phyloP scores from a whole-genome alignment of 2,113 vertebrate species.

The Cervus canadensis region DNA sequence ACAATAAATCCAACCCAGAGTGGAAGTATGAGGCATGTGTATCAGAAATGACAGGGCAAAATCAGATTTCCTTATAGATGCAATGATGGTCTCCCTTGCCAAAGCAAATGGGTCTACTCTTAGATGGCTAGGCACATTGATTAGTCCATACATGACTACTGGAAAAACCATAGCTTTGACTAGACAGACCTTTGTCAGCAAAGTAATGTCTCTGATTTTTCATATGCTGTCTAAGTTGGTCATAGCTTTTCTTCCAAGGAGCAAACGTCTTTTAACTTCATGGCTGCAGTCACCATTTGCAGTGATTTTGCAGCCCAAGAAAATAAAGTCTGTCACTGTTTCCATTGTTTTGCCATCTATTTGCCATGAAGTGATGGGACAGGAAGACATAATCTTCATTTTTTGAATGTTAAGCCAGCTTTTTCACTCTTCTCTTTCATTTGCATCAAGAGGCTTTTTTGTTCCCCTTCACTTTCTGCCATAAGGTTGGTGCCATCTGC shows the following conservation, averaged over 20 bases:
- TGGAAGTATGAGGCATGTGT: not conserved
- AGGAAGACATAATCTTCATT: fast-evolving
- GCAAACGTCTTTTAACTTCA: not conserved
- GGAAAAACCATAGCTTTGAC: not conserved
- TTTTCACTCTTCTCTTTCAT: not conserved
- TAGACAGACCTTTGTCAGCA: fast-evolving
- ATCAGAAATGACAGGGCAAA: not conserved
- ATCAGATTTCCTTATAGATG: not conserved
- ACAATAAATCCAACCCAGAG: not conserved
- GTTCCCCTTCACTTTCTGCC: not conserved
- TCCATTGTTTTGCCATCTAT: not conserved
- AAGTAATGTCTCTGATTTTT: not conserved
- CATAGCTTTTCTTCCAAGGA: not conserved
- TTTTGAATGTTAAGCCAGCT: not conserved
- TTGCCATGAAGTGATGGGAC: not conserved
- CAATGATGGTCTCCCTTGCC: not conserved
- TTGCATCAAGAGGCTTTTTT: not conserved
- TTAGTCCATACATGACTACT: not conserved
- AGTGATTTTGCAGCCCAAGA: not conserved
- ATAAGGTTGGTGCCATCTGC: not conserved
- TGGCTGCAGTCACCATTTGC: not conserved
- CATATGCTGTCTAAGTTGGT: not conserved
- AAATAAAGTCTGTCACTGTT: not conserved
- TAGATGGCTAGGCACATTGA: fast-evolving
- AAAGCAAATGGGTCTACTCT: not conserved